A percentile compares a stretch with the other conserved stretches of the same genome.
Evolutionary conservation across 2,797 vertebrate species (phyloP).

Genomic region (Uromys caudimaculatus): DNA sequence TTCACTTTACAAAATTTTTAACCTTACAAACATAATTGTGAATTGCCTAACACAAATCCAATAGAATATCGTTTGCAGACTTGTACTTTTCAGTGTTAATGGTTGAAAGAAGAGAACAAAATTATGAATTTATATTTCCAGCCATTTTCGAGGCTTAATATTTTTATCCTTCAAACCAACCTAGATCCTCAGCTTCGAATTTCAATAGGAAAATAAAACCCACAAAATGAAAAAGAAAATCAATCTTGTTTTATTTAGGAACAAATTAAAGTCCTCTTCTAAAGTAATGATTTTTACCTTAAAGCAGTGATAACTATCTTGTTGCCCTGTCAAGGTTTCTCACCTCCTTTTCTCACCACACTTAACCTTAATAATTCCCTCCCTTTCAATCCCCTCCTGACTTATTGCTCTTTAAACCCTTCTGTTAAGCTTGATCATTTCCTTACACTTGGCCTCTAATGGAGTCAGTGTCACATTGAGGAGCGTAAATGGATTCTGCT

Average conservation of each 20-base stretch:
- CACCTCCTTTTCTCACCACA: conserved; percentile 71
- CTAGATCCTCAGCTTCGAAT: conserved; percentile 38
- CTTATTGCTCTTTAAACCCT: conserved; percentile 75
- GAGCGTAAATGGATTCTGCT: conserved; percentile 78
- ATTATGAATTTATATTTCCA: conserved; percentile 30
- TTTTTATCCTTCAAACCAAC: neutral
- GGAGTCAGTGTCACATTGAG: conserved; percentile 77
- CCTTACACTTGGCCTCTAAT: conserved; percentile 78
- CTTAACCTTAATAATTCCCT: conserved; percentile 82
- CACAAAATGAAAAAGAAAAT: conserved; percentile 81
- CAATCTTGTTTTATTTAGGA: conserved; percentile 81
- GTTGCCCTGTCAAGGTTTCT: conserved; percentile 77
- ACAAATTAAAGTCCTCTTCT: conserved; percentile 79
- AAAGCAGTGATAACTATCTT: conserved; percentile 81
- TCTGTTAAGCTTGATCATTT: conserved; percentile 76
- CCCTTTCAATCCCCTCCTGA: conserved; percentile 77
- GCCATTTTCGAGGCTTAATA: neutral
- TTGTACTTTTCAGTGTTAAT: conserved; percentile 28
- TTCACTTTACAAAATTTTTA: conserved; percentile 25
- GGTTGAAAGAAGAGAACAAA: neutral
- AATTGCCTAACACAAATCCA: conserved; percentile 40
- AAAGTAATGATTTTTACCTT: conserved; percentile 82
- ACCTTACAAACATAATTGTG: conserved; percentile 14
- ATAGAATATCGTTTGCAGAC: conserved; percentile 19
- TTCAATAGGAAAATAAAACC: conserved; percentile 76